These are phyloP conservation scores for Drosophila baimaii DNA, from an alignment of 1,140 invertebrate species.

Conservation along the genomic window DNA sequence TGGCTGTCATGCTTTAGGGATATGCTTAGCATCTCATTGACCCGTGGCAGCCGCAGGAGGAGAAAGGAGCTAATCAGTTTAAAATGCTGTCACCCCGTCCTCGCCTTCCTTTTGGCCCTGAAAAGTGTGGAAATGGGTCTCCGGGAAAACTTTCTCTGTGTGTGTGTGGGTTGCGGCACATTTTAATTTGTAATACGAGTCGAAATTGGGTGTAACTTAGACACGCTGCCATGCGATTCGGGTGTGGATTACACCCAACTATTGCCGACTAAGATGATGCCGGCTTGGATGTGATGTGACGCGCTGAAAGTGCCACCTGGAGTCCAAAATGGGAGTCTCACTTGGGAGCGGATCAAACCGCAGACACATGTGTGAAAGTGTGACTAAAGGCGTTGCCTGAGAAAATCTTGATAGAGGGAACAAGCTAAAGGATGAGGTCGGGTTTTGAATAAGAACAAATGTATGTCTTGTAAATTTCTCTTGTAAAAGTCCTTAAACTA, in stretches of 20 bases:
- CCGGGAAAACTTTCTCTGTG: no score
- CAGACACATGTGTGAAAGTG: constrained; percentile 61
- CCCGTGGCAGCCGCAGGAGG: constrained; percentile 64
- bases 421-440: no score
- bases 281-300: constrained; percentile 6
- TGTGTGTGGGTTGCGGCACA: constrained; percentile 68
- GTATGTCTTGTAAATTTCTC: no score
- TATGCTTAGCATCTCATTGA: constrained; percentile 80
- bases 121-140: constrained; percentile 25
- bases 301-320: constrained; percentile 36
- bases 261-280: constrained; percentile 9
- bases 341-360: constrained; percentile 35
- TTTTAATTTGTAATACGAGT: constrained; percentile 84
- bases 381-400: constrained; percentile 52
- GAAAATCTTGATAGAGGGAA: constrained; percentile 15
- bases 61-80: constrained; percentile 74
- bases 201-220: constrained; percentile 81
- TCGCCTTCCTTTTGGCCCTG: constrained; percentile 1
- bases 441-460: no score
- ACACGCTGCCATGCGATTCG: constrained; percentile 61
- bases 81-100: constrained; percentile 57
- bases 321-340: constrained; percentile 5
- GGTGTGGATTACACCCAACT: constrained; percentile 73
- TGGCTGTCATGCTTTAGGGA: constrained; percentile 52
- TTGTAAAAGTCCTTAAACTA: no score